Evolutionary conservation across 2,113 vertebrate species (phyloP).

Genomic region (Coptodon rendalli): DNA sequence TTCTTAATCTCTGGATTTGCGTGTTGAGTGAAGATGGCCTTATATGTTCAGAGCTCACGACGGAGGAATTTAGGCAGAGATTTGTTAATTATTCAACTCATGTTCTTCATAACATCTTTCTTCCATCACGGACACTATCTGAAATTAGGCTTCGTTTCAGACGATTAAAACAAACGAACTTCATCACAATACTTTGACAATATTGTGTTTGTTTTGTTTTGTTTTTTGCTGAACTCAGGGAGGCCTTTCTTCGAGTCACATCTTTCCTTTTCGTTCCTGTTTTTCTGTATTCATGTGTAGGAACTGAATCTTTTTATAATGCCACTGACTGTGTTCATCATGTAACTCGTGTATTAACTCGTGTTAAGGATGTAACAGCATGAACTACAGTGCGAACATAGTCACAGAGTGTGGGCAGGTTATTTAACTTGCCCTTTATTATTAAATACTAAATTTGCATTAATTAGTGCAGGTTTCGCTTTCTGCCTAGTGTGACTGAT

Average conservation of each 20-base stretch:
- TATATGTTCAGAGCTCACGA: background rate
- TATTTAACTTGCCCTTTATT: constrained; percentile 39
- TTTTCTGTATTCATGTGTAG: background rate
- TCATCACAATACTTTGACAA: background rate
- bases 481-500: constrained; percentile 24
- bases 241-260: background rate
- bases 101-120: background rate
- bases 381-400: background rate
- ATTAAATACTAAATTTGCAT: constrained; percentile 60
- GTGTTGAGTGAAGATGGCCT: background rate
- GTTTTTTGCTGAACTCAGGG: background rate
- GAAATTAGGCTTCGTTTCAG: background rate
- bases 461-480: constrained; percentile 5
- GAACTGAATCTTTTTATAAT: background rate
- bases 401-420: constrained; percentile 16
- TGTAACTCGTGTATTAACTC: background rate
- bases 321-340: background rate
- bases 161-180: background rate
- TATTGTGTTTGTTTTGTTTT: background rate
- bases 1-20: background rate
- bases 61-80: background rate
- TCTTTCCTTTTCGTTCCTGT: background rate
- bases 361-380: background rate
- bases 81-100: background rate
- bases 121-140: background rate